Conservation (phyloP, 2,888 invertebrate genomes). For the Mamestra brassicae region DNA sequence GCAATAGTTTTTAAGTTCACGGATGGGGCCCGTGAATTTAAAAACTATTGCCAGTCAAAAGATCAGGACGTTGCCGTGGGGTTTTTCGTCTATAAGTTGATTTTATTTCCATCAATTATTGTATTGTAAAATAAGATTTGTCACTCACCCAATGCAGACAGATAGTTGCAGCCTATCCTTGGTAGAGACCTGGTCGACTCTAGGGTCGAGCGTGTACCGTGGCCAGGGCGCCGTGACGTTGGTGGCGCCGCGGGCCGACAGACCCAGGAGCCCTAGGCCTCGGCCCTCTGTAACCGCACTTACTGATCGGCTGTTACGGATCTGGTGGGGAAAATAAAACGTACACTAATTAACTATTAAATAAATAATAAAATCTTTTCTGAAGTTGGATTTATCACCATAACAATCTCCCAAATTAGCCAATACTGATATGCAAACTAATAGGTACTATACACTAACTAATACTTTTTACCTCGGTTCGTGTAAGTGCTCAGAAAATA, state of each 20-base stretch:
- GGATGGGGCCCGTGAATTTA: too few relatives aligned
- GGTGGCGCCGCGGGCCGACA: constrained; percentile 95
- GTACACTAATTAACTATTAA: background rate
- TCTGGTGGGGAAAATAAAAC: constrained; percentile 65
- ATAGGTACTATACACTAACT: too few relatives aligned
- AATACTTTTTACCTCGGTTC: too few relatives aligned
- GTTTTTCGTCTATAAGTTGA: background rate
- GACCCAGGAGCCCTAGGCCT: constrained; percentile 95
- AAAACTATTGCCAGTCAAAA: too few relatives aligned
- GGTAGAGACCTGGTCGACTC: constrained; percentile 95
- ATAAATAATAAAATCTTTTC: too few relatives aligned
- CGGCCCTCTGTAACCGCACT: constrained; percentile 95
- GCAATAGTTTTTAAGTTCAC: too few relatives aligned
- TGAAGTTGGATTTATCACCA: too few relatives aligned
- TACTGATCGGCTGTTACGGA: constrained; percentile 91
- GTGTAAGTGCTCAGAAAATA: too few relatives aligned
- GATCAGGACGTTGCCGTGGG: too few relatives aligned
- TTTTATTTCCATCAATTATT: background rate
- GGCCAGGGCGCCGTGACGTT: constrained; percentile 97
- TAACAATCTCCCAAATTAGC: too few relatives aligned
- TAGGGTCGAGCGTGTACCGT: constrained; percentile 96
- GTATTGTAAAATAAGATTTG: background rate
- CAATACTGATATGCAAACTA: too few relatives aligned
- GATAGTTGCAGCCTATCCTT: constrained; percentile 95
- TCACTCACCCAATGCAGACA: constrained; percentile 93